phyloP scores from a whole-genome alignment of 2,797 vertebrate genomes.

The Poecile montanus region DNA sequence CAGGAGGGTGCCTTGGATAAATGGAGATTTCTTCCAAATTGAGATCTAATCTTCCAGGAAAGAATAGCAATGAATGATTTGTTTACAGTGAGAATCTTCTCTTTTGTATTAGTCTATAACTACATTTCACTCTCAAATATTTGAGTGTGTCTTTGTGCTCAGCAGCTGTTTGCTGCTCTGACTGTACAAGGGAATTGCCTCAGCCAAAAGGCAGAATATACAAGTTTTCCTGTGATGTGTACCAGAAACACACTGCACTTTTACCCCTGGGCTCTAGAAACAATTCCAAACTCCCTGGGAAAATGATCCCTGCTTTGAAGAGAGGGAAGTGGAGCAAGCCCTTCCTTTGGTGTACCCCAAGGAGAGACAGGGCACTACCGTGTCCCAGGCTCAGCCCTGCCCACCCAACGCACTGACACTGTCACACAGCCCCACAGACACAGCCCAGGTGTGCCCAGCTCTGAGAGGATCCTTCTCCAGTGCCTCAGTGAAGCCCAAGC shows the following conservation, averaged over 20 bases:
- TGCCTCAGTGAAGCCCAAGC: not conserved
- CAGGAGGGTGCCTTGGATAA: not conserved
- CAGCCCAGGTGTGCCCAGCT: not conserved
- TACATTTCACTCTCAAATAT: not conserved
- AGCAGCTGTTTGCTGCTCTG: not conserved
- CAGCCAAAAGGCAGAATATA: fast-evolving
- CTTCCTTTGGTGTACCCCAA: fast-evolving
- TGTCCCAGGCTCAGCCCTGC: not conserved
- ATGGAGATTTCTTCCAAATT: not conserved
- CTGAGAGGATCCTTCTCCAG: not conserved
- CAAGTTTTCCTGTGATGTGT: not conserved
- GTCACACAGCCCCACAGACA: too few relatives aligned
- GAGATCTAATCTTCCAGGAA: not conserved
- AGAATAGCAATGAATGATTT: not conserved
- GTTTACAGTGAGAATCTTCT: not conserved
- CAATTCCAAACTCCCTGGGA: not conserved
- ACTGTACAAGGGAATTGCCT: not conserved
- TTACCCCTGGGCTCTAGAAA: not conserved
- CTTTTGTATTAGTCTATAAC: not conserved
- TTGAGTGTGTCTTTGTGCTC: not conserved
- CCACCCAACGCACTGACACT: fast-evolving
- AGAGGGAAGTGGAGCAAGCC: not conserved
- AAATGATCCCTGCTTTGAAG: not conserved
- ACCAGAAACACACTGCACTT: not conserved
- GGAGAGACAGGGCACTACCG: fast-evolving